Conservation (phyloP, 1,140 invertebrate genomes). For the Phthorimaea operculella region DNA sequence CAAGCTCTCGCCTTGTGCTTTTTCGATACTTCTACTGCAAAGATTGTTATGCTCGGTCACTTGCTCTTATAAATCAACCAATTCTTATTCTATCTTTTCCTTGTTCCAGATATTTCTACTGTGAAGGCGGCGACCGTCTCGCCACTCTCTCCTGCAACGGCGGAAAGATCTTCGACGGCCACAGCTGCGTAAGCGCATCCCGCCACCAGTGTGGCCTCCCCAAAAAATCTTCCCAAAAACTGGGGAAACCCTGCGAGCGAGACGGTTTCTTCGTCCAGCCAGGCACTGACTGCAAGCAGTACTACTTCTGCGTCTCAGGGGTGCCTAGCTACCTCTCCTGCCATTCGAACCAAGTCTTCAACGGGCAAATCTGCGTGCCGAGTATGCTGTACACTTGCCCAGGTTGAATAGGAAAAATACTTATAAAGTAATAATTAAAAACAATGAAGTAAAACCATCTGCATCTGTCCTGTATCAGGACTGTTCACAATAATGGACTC, state of each 20-base stretch:
- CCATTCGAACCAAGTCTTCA: conserved; percentile 52
- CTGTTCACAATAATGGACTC: too few relatives aligned
- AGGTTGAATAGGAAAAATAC: conserved; percentile 20
- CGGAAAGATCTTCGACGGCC: conserved; percentile 69
- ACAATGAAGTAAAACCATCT: background rate
- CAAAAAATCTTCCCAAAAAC: conserved; percentile 29
- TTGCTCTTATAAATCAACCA: too few relatives aligned
- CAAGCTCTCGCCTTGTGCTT: too few relatives aligned
- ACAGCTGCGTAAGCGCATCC: conserved; percentile 55
- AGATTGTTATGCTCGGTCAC: too few relatives aligned
- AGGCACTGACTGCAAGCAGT: conserved; percentile 65
- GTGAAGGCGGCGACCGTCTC: conserved; percentile 66
- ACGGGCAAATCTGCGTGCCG: conserved; percentile 68
- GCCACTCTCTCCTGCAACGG: conserved; percentile 67
- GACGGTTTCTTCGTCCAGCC: conserved; percentile 69
- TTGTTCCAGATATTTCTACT: conserved; percentile 64
- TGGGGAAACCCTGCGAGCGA: conserved; percentile 40
- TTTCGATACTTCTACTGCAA: too few relatives aligned
- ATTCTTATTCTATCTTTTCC: background rate
- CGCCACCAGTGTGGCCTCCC: conserved; percentile 50
- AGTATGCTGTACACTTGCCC: conserved; percentile 62
- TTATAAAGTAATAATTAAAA: background rate
- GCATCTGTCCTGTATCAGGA: too few relatives aligned
- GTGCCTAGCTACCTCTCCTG: conserved; percentile 53
- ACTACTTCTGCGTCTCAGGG: conserved; percentile 68